Evolutionary conservation across 2,797 vertebrate species (phyloP), one percentile per base, ranked within the genome.

Genomic region (Phalloptychus januarius): DNA sequence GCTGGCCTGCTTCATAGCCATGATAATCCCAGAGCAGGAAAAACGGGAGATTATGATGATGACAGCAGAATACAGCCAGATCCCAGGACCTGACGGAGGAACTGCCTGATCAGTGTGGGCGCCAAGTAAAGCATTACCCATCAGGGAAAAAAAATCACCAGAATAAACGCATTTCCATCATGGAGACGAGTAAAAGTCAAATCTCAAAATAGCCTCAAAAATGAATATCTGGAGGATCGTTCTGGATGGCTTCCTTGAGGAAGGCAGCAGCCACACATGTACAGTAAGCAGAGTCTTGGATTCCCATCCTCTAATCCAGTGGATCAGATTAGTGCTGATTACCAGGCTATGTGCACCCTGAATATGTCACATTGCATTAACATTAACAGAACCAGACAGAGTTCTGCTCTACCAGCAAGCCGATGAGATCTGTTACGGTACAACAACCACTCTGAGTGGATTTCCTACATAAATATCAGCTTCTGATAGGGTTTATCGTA

Each of bases 321-420:
- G 87, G 86, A 97, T 95, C 92, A 92, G 94, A 97, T 97, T 97
- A 97, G 71, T 56, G 84, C 90, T 92, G 95, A 96, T 96, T 96
- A 96, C 94, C 89, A 88, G 92, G 91, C 88, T 93, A 94, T 93
- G 83, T 90, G 89, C 92, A 94, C 92, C 95, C 90, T 94, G 94
- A 93, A 94, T 95, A 90, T 75, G 93, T 96, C 83, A 50, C 58
- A 69, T 82, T 87, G 80, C 72, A 94, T 96, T 92, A 72, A 28
- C 82, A 78, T 91, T 89, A 90, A 81, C 83, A 79, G 76, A 83
- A 58, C 72, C 56, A 71, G 83, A 52, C 76, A 23, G 73, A 50
- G 38, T 74, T 82, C 71, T 79, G 38, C 8, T 58, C 61, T n/a
- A 82, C 65, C 36, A 77, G 67, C 78, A 76, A 69, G 52, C 82